A percentile compares a stretch with the other conserved stretches of the same genome.
Conservation (phyloP, 2,113 vertebrate species). For the Eleginops maclovinus region DNA sequence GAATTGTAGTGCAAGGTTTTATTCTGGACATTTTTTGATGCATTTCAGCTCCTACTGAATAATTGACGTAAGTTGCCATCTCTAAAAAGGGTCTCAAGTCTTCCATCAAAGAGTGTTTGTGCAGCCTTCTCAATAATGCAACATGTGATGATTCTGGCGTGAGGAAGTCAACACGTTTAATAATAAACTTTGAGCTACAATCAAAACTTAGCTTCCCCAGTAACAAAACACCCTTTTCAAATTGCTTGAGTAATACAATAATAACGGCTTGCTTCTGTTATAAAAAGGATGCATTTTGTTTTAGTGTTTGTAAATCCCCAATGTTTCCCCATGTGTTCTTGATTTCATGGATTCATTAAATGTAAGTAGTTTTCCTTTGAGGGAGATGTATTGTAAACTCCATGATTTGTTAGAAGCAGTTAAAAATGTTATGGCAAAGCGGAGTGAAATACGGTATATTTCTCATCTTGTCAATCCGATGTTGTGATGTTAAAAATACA, state of each 20-base stretch:
- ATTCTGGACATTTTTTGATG: not conserved
- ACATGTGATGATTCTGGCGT: not conserved
- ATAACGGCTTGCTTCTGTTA: constrained; percentile 2
- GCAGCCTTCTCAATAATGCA: not conserved
- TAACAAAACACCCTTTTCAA: too few species aligned
- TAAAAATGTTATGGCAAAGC: not conserved
- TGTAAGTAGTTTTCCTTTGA: not conserved
- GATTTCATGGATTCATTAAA: not conserved
- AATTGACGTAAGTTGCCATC: not conserved
- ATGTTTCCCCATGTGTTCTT: not conserved
- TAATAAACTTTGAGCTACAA: not conserved
- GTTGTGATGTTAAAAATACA: not conserved
- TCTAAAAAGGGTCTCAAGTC: not conserved
- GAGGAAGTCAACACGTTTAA: not conserved
- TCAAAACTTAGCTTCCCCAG: not conserved
- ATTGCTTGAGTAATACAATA: not conserved
- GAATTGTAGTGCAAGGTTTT: not conserved
- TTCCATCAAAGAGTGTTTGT: not conserved
- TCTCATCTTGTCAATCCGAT: not conserved
- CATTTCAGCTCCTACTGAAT: not conserved
- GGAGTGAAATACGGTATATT: not conserved
- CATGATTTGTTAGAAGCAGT: not conserved
- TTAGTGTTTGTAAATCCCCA: not conserved
- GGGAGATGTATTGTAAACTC: not conserved
- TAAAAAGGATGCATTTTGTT: constrained; percentile 20